Evolutionary conservation across 2,888 invertebrate genomes (phyloP).

Genomic region (Cephus pygmeus): DNA sequence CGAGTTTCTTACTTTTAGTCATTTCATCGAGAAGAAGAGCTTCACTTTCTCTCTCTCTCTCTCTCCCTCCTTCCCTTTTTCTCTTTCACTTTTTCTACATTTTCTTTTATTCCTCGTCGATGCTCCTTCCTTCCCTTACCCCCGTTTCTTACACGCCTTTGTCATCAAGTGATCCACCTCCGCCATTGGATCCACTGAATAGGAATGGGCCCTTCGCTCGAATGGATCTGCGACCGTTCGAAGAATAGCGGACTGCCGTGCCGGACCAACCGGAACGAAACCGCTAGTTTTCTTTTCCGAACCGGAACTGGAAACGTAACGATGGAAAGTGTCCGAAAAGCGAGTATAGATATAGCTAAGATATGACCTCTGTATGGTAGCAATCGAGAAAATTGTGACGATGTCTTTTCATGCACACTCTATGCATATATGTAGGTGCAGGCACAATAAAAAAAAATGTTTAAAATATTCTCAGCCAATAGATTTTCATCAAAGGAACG

Average conservation of each 20-base stretch:
- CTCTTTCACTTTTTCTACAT: neutral
- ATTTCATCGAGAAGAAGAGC: neutral
- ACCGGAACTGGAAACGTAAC: conserved; percentile 22
- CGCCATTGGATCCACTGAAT: neutral
- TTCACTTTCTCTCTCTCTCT: neutral
- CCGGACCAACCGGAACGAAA: conserved; percentile 20
- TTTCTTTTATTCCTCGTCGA: neutral
- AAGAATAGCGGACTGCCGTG: neutral
- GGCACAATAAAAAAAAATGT: too few species aligned
- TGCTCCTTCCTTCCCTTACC: neutral
- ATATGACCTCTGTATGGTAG: too few species aligned
- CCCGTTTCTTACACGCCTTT: neutral
- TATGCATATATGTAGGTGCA: too few species aligned
- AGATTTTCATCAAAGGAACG: too few species aligned
- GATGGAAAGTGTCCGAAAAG: too few species aligned
- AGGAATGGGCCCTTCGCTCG: neutral
- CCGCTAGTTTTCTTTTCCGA: conserved; percentile 21
- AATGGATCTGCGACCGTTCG: conserved; percentile 4
- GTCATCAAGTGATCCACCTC: neutral
- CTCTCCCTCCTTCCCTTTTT: neutral
- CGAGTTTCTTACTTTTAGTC: conserved; percentile 5
- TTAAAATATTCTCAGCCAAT: too few species aligned
- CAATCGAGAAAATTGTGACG: too few species aligned
- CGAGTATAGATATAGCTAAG: too few species aligned
- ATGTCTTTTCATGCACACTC: too few species aligned